phyloP scores from a whole-genome alignment of 2,888 invertebrate species.

The Bhutanitis thaidina region DNA sequence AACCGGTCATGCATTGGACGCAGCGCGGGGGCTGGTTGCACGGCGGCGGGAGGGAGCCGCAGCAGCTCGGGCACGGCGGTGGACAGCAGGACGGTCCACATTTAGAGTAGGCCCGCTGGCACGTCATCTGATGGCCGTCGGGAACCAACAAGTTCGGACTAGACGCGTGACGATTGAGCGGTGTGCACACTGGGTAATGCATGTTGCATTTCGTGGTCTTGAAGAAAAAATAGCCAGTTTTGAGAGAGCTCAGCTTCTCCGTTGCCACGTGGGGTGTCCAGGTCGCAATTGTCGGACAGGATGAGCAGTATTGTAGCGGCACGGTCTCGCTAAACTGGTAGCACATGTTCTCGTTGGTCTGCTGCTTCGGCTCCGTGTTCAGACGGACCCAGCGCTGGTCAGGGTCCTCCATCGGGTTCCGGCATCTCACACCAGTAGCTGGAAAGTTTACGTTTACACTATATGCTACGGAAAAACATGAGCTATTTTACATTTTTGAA shows the following conservation, averaged over 20 bases:
- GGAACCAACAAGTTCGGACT: not conserved
- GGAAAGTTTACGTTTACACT: slow-evolving; percentile 58
- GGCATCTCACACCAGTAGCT: slow-evolving; percentile 49
- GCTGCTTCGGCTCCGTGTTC: slow-evolving; percentile 27
- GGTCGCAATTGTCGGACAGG: not conserved
- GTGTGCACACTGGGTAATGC: slow-evolving; percentile 23
- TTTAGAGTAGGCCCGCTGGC: slow-evolving; percentile 30
- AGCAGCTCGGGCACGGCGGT: slow-evolving; percentile 41
- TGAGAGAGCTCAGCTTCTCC: not conserved
- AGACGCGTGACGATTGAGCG: not conserved
- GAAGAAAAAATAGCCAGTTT: not conserved
- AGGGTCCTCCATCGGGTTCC: slow-evolving; percentile 36
- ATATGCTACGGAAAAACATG: slow-evolving; percentile 29
- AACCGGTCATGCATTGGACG: slow-evolving; percentile 60
- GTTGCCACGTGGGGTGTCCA: not conserved
- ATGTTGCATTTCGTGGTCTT: slow-evolving; percentile 16
- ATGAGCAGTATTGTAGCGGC: not conserved
- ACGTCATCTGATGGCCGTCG: not conserved
- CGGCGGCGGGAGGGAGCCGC: slow-evolving; percentile 52
- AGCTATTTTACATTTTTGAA: no score
- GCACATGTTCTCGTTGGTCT: slow-evolving; percentile 25
- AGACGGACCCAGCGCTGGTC: not conserved
- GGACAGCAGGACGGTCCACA: slow-evolving; percentile 37
- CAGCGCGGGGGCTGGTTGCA: slow-evolving; percentile 54
- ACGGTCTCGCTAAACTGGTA: slow-evolving; percentile 30